These are phyloP conservation scores for Rhodeus uyekii DNA, from an alignment of 2,797 vertebrate genomes.

Conservation along the genomic window DNA sequence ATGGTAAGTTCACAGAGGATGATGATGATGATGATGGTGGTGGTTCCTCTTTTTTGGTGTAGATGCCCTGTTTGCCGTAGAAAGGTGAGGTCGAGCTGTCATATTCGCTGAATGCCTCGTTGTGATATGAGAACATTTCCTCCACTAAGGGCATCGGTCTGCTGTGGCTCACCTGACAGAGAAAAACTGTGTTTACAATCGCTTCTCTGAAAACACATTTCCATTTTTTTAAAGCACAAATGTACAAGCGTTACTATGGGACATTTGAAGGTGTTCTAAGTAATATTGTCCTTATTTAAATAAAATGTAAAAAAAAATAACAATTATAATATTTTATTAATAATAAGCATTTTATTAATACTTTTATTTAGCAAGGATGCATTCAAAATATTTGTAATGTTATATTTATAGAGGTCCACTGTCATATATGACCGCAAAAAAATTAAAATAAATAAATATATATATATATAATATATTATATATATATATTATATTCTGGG, in stretches of 20 bases:
- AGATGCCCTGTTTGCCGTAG: conserved; percentile 58
- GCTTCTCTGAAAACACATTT: neutral
- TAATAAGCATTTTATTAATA: too few relatives aligned
- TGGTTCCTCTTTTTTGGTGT: conserved; percentile 56
- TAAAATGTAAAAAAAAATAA: too few relatives aligned
- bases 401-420: too few relatives aligned
- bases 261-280: neutral
- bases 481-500: too few relatives aligned
- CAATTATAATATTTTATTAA: too few relatives aligned
- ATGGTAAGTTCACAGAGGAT: conserved; percentile 7
- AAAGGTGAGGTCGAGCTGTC: conserved; percentile 67
- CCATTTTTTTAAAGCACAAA: neutral
- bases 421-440: too few relatives aligned
- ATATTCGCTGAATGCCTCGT: conserved; percentile 68
- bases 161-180: conserved; percentile 68
- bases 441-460: too few relatives aligned
- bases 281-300: neutral
- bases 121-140: conserved; percentile 61
- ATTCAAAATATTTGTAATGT: too few relatives aligned
- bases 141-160: conserved; percentile 62
- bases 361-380: too few relatives aligned
- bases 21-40: conserved; percentile 5
- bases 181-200: conserved; percentile 18
- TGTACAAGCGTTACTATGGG: neutral
- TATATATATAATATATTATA: too few relatives aligned